Evolutionary conservation across 2,888 invertebrate genomes (phyloP), one percentile per base, ranked within the genome.

Genomic region (Netelia fuscicornis): DNA sequence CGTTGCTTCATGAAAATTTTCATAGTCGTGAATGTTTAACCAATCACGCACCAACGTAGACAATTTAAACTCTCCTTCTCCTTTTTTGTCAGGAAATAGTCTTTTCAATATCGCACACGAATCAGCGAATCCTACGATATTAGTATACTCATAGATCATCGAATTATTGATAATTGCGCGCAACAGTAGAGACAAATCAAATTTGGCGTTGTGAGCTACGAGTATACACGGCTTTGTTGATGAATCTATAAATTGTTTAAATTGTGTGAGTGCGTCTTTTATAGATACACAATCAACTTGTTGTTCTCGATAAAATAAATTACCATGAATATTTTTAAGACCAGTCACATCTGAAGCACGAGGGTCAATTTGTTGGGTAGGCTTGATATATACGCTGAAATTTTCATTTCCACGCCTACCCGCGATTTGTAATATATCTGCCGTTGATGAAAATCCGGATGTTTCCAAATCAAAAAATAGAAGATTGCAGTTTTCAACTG

Each of bases 301-400:
- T 77, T 81, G 23, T 1, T 72, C 83, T 25, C 81, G 75, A 2
- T 78, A 62, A 74, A 72, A 88, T 65, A 87, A 58, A 48, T 83
- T 58, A 17, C 83, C 84, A 11, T 67, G 54, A 37, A 58, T 64
- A 65, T 81, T 85, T 60, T 84, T 62, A 58, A 87, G 62, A 2
- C 87, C 86, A 13, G 72, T 85, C n/a, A 83, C 64, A 72, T 58
- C 44, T 10, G 80, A 72, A 25, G 85, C 87, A n/a, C 10, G 17
- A 20, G 37, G 37, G 37, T 83, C 37, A 56, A 87, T 79, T 30
- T 48, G 11, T 82, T 87, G 78, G 1, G 81, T 79, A 1, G 87
- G 87, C 60, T 58, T 87, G 17, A 88, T 44, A 37, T 88, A 88
- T 8, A 85, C 65, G 56, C 74, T 79, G 78, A 87, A 87, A 23